Evolutionary conservation across 2,888 invertebrate genomes (phyloP), one percentile per base, ranked within the genome.

Genomic region (Erebia palarica): DNA sequence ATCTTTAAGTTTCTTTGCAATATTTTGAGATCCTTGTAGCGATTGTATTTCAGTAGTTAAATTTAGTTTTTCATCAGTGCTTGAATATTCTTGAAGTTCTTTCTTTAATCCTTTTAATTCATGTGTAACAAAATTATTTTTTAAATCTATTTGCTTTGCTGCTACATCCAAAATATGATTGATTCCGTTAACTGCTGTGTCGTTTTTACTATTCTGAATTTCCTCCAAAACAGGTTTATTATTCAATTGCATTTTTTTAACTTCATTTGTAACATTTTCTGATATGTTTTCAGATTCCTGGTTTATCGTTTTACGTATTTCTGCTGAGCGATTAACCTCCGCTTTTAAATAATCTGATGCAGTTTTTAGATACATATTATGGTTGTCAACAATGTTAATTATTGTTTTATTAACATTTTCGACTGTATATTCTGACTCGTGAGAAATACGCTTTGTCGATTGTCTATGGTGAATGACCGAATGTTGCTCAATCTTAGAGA

Each of bases 271-370:
- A 3, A 86, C 76, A 27, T 83, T 82, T 44, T 76, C 77, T 8
- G 88, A 82, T 61, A 91, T 78, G 53, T 84, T 84, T 36, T 82
- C 79, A 10, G 90, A 77, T 78, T 89, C 84, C 44, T 79, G 76
- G 69, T 80, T 83, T 13, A 91, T 72, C 74, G 86, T 77, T 44
- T 71, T 64, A 76, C 81, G 86, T 51, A 89, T 82, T 75, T 83
- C 80, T 47, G 76, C 77, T 64, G 90, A 79, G 21, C 80, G 82
- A 74, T 82, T 77, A 7, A 85, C 82, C 79, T 88, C 84, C 53
- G 80, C 77, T 69, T 82, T 77, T 0, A 90, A 72, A 21, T 75
- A 76, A 68, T 72, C 76, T 74, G 84, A 81, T 53, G 85, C 75
- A 64, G 72, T 76, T 71, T 78, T 70, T 49, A 84, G 73, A 69